Base-by-base conservation (phyloP, 2,797 vertebrate genomes). In the Megalops cyprinoides region DNA sequence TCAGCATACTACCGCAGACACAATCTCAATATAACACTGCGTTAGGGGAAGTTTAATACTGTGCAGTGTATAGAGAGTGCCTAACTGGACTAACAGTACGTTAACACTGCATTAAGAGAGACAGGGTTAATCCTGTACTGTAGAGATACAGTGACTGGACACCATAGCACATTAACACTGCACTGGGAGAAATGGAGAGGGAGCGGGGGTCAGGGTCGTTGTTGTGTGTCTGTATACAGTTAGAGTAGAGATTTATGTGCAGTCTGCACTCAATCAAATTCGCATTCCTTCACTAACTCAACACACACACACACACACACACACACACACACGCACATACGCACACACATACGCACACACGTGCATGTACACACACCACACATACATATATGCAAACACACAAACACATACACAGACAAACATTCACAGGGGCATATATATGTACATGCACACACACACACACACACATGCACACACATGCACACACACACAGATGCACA, bases 211-310 rank as follows among this genome's bases (percentile, higher is more conserved):
- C 87, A 85, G 90, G 91, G 92, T 94, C 86, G 80, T 87, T 85
- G 88, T 91, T 93, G 90, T 92, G 92, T 91, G 91, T 88, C 91
- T 94, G 92, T 92, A 91, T 93, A 94, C 92, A 92, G 92, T 94
- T 93, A 93, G 90, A 92, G 86, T 80, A 86, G 87, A 93, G 93
- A 94, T 94, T 95, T 95, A 94, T 93, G 91, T 91, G 92, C 92
- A 93, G 93, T 88, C 93, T 95, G 94, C 87, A 90, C 92, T 94
- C 92, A 94, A 95, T 95, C 94, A 95, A 93, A 92, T 81, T 83
- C 90, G 89, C 94, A 95, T 95, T 95, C 93, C 91, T 94, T 81
- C 85, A 87, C 92, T 93, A 94, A 94, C 93, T 93, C 91, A 89
- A 92, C 88, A 91, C 94, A 93, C 89, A 90, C 87, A 91, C 84